These are phyloP conservation scores for Halocaridina rubra DNA, from an alignment of 2,888 invertebrate species.

Conservation along the genomic window DNA sequence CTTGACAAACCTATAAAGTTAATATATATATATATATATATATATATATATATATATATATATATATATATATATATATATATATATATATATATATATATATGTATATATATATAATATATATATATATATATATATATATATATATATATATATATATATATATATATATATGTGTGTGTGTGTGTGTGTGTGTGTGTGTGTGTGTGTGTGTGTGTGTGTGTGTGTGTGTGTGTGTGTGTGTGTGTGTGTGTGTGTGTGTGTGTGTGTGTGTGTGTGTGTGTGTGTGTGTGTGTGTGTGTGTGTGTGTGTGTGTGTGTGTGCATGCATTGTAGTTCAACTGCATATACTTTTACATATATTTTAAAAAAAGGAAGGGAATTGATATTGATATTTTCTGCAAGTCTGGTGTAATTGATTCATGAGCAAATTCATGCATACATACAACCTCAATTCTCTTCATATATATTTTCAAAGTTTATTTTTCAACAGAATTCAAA, in stretches of 20 bases:
- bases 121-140: not conserved
- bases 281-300: not conserved
- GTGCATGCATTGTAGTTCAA: not conserved
- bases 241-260: not conserved
- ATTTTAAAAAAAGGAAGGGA: not conserved
- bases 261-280: not conserved
- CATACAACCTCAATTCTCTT: too few species aligned
- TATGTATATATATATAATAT: not conserved
- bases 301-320: not conserved
- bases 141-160: constrained; percentile 5
- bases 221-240: not conserved
- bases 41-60: not conserved
- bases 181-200: not conserved
- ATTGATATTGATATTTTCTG: too few species aligned
- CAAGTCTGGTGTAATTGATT: too few species aligned
- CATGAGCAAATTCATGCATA: too few species aligned
- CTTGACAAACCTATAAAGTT: too few species aligned
- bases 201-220: not conserved
- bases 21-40: not conserved
- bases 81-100: not conserved
- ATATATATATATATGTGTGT: constrained; percentile 5
- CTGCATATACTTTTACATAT: not conserved
- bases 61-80: not conserved
- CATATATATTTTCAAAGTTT: too few species aligned
- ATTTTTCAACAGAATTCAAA: not conserved